These are phyloP conservation scores for Drosophila mercatorum DNA, from an alignment of 2,888 invertebrate genomes.

Conservation along the genomic window DNA sequence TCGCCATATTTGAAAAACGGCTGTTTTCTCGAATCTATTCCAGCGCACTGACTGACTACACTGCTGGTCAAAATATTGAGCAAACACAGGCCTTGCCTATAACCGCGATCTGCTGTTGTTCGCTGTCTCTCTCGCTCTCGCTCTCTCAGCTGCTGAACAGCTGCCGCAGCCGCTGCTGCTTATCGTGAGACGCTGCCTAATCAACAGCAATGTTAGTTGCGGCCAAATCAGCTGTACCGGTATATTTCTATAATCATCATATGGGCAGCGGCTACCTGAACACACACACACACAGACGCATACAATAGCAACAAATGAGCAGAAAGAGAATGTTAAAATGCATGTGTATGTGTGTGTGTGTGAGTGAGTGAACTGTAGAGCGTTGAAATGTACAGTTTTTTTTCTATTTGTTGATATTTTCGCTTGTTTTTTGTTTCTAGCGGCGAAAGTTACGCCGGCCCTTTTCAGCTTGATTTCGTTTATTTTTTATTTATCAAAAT, in stretches of 20 bases:
- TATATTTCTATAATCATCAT: slow-evolving; percentile 73
- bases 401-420: slow-evolving; percentile 37
- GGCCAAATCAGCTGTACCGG: slow-evolving; percentile 80
- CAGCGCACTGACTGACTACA: slow-evolving; percentile 35
- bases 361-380: slow-evolving; percentile 19
- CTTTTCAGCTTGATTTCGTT: slow-evolving; percentile 1
- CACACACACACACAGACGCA: slow-evolving; percentile 16
- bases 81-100: not conserved
- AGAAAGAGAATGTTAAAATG: slow-evolving; percentile 17
- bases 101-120: slow-evolving; percentile 34
- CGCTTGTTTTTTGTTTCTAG: slow-evolving; percentile 15
- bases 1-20: slow-evolving; percentile 77
- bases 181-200: slow-evolving; percentile 47
- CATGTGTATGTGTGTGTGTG: slow-evolving; percentile 9
- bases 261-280: slow-evolving; percentile 56
- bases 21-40: slow-evolving; percentile 57
- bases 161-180: slow-evolving; percentile 56
- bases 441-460: slow-evolving; percentile 56
- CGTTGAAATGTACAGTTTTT: slow-evolving; percentile 67
- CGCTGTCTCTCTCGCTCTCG: not conserved
- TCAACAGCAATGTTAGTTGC: slow-evolving; percentile 61
- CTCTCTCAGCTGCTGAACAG: slow-evolving; percentile 42
- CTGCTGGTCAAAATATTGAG: slow-evolving; percentile 44
- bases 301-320: slow-evolving; percentile 19
- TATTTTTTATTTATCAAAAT: slow-evolving; percentile 66